Conservation (phyloP, 1,140 invertebrate genomes). For the Bombus terrestris region DNA sequence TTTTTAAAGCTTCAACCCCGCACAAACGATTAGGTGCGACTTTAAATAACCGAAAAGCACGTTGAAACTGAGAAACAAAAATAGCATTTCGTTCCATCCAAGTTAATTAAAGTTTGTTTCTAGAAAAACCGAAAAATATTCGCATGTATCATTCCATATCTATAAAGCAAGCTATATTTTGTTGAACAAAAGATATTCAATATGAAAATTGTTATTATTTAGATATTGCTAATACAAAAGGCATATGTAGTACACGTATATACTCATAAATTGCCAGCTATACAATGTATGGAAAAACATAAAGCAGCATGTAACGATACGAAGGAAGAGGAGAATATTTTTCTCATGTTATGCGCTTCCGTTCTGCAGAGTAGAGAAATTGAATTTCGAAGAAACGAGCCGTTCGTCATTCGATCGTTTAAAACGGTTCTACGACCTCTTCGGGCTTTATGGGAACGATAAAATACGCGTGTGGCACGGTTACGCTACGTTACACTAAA, state of each 20-base stretch:
- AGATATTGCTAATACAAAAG: not conserved
- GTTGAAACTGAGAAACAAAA: not conserved
- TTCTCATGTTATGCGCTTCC: not conserved
- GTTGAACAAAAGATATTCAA: too few relatives aligned
- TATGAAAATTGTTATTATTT: not conserved
- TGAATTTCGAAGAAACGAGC: conserved; percentile 28
- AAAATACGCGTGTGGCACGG: not conserved
- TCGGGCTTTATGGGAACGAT: conserved; percentile 25
- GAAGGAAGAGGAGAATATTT: not conserved
- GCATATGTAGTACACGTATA: not conserved
- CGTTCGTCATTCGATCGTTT: conserved; percentile 22
- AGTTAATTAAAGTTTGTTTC: too few relatives aligned
- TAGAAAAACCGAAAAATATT: too few relatives aligned
- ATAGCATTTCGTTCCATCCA: not conserved
- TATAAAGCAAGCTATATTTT: too few relatives aligned
- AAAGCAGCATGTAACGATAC: too few relatives aligned
- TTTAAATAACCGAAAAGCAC: too few relatives aligned
- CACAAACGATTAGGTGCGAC: too few relatives aligned
- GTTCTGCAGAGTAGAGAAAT: conserved; percentile 16
- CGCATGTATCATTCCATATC: not conserved
- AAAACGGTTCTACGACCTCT: conserved; percentile 29
- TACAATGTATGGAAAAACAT: not conserved
- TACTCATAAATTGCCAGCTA: not conserved
- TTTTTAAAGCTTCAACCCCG: too few relatives aligned
- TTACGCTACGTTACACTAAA: conserved; percentile 13